Conservation (phyloP, 2,797 vertebrate genomes). For the Dermochelys coriacea region DNA sequence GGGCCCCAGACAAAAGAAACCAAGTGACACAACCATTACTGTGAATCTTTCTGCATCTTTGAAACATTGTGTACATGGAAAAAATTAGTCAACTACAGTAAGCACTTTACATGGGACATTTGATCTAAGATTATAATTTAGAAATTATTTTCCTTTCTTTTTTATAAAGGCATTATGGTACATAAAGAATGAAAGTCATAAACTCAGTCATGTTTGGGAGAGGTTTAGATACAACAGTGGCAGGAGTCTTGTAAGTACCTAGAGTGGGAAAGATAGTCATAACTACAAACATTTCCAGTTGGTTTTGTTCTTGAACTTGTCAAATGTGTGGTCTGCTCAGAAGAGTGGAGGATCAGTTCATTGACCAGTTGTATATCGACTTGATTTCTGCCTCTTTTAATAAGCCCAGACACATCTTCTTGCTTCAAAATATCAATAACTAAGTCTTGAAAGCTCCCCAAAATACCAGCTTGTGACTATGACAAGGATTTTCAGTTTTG, state of each 20-base stretch:
- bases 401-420: neutral
- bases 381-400: neutral
- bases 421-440: neutral
- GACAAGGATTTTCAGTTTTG: neutral
- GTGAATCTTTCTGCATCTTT: neutral
- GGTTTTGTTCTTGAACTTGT: neutral
- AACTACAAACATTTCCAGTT: neutral
- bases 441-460: slow-evolving; percentile 14
- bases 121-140: neutral
- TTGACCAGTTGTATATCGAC: neutral
- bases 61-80: neutral
- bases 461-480: neutral
- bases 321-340: neutral
- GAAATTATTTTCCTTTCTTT: neutral
- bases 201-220: neutral
- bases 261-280: neutral
- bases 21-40: fast-evolving
- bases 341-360: neutral
- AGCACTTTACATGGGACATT: neutral
- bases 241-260: neutral
- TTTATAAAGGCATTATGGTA: neutral
- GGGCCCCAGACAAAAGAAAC: neutral
- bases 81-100: neutral
- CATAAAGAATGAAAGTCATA: neutral
- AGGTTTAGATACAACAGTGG: neutral